Conservation (phyloP, 30 jellyfish, hydroid and myxozoan species). For the Aurelia aurita region DNA sequence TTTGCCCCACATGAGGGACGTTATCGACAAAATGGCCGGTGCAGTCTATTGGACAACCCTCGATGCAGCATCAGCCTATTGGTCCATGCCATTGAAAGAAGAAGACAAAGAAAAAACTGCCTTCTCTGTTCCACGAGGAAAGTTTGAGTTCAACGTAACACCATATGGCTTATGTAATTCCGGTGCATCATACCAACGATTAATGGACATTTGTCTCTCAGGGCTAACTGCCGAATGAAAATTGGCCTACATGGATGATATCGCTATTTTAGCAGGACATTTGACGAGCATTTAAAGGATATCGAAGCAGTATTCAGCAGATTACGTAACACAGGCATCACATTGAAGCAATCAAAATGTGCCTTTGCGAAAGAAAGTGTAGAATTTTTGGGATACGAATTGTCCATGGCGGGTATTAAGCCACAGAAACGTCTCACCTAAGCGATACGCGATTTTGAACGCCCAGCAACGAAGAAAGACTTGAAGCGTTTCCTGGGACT, state of each 20-base stretch:
- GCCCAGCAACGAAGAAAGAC: conserved; percentile 35
- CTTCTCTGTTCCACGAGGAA: too few species aligned
- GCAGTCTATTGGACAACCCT: conserved; percentile 42
- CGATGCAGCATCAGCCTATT: too few species aligned
- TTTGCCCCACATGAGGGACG: conserved; percentile 63
- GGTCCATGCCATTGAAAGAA: conserved; percentile 6
- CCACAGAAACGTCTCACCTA: conserved; percentile 65
- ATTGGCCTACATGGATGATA: conserved; percentile 51
- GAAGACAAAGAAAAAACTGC: conserved; percentile 21
- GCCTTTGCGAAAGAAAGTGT: conserved; percentile 42
- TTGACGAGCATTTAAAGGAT: conserved; percentile 7
- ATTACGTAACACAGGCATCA: conserved; percentile 22
- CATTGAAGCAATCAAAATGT: conserved; percentile 42
- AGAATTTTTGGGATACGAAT: conserved; percentile 46
- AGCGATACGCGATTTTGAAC: conserved; percentile 25
- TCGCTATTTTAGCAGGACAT: conserved; percentile 40
- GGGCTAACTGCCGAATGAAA: conserved; percentile 34
- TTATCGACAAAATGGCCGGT: conserved; percentile 43
- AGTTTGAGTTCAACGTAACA: too few species aligned
- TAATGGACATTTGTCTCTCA: too few species aligned
- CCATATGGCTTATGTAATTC: too few species aligned
- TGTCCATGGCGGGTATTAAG: conserved; percentile 38
- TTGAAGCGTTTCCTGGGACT: conserved; percentile 47
- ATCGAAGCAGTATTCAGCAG: conserved; percentile 40
- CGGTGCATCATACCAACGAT: too few species aligned